phyloP scores from a whole-genome alignment of 2,888 invertebrate species.

The Phrixothrix hirtus region DNA sequence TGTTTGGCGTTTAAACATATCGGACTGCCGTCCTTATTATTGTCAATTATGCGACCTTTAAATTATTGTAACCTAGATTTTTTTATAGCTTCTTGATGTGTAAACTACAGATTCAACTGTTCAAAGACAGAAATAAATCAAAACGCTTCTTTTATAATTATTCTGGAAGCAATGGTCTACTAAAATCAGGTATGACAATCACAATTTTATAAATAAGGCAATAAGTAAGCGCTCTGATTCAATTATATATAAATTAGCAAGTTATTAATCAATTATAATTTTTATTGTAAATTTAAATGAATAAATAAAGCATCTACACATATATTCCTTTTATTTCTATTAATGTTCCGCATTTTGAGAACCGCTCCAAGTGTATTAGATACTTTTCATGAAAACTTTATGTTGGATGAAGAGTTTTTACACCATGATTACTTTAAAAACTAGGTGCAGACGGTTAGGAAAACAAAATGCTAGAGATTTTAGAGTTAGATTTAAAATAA shows the following conservation, averaged over 20 bases:
- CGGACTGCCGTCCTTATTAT: slow-evolving; percentile 27
- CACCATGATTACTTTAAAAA: too few species aligned
- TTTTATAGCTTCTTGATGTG: slow-evolving; percentile 19
- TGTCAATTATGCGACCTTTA: slow-evolving; percentile 19
- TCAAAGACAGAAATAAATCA: slow-evolving; percentile 18
- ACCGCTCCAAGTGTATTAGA: too few species aligned
- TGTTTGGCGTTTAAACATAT: slow-evolving; percentile 21
- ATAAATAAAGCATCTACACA: slow-evolving; percentile 12
- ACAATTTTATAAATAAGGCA: slow-evolving; percentile 16
- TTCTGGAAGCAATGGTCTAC: slow-evolving; percentile 9
- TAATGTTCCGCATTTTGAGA: too few species aligned
- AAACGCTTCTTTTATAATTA: slow-evolving; percentile 14
- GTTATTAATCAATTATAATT: not conserved
- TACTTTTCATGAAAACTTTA: too few species aligned
- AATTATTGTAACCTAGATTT: slow-evolving; percentile 2
- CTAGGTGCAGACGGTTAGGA: too few species aligned
- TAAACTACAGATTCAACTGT: slow-evolving; percentile 18
- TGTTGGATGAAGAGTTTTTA: too few species aligned
- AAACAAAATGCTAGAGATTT: too few species aligned
- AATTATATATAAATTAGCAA: not conserved
- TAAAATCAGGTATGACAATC: slow-evolving; percentile 25
- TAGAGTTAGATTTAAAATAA: too few species aligned
- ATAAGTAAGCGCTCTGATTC: slow-evolving; percentile 16
- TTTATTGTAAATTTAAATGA: slow-evolving; percentile 7
- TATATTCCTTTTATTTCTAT: not conserved